Conservation (phyloP, 1,140 invertebrate genomes). For the Ganaspis sp. region DNA sequence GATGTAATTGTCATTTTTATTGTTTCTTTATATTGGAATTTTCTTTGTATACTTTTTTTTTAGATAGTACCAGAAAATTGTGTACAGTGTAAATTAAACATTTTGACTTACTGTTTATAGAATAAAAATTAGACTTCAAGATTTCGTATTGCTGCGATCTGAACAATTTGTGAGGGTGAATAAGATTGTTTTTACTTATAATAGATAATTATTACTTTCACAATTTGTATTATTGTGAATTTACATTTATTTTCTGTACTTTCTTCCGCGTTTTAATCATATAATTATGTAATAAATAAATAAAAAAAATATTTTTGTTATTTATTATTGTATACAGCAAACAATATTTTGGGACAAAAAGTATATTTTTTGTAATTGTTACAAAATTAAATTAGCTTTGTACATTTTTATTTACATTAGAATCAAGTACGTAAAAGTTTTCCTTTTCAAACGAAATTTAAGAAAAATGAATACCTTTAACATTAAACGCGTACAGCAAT, state of each 20-base stretch:
- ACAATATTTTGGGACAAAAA: neutral
- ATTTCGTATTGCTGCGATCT: constrained; percentile 11
- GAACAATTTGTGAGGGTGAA: neutral
- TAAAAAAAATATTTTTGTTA: constrained; percentile 11
- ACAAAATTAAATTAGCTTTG: constrained; percentile 37
- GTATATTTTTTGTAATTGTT: constrained; percentile 30
- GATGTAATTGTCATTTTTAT: neutral
- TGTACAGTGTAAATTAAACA: constrained; percentile 22
- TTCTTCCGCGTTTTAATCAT: constrained; percentile 24
- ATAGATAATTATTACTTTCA: constrained; percentile 3
- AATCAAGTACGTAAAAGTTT: constrained; percentile 9
- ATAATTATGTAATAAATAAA: constrained; percentile 24
- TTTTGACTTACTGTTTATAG: constrained; percentile 6
- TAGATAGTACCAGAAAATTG: neutral
- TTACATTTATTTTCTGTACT: constrained; percentile 27
- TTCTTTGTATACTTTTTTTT: neutral
- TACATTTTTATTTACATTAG: constrained; percentile 2
- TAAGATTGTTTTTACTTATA: constrained; percentile 27
- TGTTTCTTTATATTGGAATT: neutral
- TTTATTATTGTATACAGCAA: neutral
- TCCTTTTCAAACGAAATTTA: constrained; percentile 61
- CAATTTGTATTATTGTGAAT: constrained; percentile 15
- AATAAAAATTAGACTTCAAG: neutral
- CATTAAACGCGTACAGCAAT: constrained; percentile 91
- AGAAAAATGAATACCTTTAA: constrained; percentile 92